Percentiles rank a stretch among this genome's conserved stretches.
Evolutionary conservation across 1,140 invertebrate genomes (phyloP).

Genomic region (Hyles euphorbiae): DNA sequence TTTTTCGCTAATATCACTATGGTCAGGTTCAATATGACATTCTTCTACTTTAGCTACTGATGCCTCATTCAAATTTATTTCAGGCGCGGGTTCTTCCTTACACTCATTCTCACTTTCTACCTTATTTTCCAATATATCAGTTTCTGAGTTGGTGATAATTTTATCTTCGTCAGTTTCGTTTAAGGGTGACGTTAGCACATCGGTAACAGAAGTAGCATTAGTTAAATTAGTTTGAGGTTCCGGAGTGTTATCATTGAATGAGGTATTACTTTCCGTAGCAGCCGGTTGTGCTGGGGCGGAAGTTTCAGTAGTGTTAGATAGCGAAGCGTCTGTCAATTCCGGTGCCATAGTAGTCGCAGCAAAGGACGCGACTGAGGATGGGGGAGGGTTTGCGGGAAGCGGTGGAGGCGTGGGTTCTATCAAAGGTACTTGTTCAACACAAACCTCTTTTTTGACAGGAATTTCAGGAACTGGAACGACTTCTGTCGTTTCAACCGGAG

Average conservation of each 20-base stretch:
- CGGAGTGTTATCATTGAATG: slow-evolving; percentile 26
- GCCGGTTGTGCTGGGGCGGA: slow-evolving; percentile 34
- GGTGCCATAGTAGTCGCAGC: slow-evolving; percentile 74
- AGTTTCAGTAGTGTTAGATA: slow-evolving; percentile 54
- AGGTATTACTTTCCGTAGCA: slow-evolving; percentile 30
- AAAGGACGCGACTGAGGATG: slow-evolving; percentile 72
- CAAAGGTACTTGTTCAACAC: slow-evolving; percentile 70
- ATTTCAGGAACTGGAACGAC: slow-evolving; percentile 56
- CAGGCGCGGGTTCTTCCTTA: no score
- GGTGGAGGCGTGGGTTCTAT: slow-evolving; percentile 71
- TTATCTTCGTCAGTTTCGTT: slow-evolving; percentile 24
- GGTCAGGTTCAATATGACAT: no score
- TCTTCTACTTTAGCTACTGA: no score
- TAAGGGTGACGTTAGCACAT: slow-evolving; percentile 27
- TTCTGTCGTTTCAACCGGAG: slow-evolving; percentile 44
- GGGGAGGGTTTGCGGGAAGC: slow-evolving; percentile 71
- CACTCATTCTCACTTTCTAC: neutral
- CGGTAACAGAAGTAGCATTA: slow-evolving; percentile 25
- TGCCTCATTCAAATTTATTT: no score
- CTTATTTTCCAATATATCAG: slow-evolving; percentile 2
- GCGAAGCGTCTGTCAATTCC: slow-evolving; percentile 65
- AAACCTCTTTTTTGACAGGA: slow-evolving; percentile 72
- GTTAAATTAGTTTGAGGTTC: slow-evolving; percentile 19
- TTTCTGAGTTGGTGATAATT: neutral
- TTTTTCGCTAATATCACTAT: no score